A percentile compares a stretch with the other conserved stretches of the same genome.
Conservation (phyloP, 2,888 invertebrate species). For the Leuctra nigra region DNA sequence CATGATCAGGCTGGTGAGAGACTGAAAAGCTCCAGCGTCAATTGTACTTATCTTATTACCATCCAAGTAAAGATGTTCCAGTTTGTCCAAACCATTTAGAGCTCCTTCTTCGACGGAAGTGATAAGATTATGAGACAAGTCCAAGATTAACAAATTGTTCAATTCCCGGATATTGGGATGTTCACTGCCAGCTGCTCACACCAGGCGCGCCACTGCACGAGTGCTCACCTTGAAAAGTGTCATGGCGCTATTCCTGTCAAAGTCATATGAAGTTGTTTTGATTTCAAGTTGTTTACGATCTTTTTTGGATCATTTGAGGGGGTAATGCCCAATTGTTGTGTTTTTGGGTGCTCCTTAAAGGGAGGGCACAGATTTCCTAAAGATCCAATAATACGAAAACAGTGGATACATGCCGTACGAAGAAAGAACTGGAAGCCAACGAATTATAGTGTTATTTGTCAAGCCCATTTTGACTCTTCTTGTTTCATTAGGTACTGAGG, state of each 20-base stretch:
- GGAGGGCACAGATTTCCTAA: neutral
- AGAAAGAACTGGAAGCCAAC: constrained; percentile 1
- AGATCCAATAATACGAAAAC: neutral
- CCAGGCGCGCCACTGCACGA: neutral
- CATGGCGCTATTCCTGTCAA: neutral
- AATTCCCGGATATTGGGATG: too few relatives aligned
- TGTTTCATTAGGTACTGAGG: neutral
- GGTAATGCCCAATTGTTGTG: neutral
- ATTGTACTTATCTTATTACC: too few relatives aligned
- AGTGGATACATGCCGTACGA: neutral
- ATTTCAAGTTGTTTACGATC: too few relatives aligned
- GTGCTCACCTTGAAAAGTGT: neutral
- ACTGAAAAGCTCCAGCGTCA: too few relatives aligned
- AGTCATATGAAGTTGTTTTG: too few relatives aligned
- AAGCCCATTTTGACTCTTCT: neutral
- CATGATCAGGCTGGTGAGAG: too few relatives aligned
- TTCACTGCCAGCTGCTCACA: neutral
- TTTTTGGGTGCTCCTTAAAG: neutral
- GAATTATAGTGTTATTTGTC: neutral
- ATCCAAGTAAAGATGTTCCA: too few relatives aligned
- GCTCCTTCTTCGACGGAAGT: too few relatives aligned
- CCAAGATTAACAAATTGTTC: too few relatives aligned
- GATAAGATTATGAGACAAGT: too few relatives aligned
- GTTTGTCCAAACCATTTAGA: too few relatives aligned
- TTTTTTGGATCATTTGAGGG: neutral